Percentiles rank a stretch among this genome's conserved stretches.
Evolutionary conservation across 2,113 vertebrate species (phyloP).

Genomic region (Oxyruncus cristatus): DNA sequence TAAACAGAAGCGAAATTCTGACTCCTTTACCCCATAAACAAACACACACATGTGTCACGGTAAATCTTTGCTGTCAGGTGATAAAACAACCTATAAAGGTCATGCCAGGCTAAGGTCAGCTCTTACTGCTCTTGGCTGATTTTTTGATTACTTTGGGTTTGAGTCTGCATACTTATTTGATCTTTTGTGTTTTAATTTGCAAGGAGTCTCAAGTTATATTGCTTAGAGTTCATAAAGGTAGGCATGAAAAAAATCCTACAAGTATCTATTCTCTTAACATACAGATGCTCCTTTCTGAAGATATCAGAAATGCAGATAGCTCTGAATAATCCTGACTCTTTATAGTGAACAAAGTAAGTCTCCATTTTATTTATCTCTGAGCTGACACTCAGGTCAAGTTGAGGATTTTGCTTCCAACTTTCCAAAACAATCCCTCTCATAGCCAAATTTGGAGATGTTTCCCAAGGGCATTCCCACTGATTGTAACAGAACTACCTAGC

Average conservation of each 20-base stretch:
- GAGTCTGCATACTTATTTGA: background rate
- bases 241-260: background rate
- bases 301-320: background rate
- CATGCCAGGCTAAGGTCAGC: background rate
- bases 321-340: background rate
- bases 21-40: background rate
- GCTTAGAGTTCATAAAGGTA: background rate
- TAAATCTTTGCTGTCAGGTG: background rate
- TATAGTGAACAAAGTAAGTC: background rate
- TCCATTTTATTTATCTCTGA: background rate
- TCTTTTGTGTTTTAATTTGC: background rate
- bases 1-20: background rate
- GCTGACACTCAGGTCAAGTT: background rate
- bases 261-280: background rate
- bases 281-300: background rate
- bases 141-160: background rate
- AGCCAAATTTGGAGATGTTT: slow-evolving; percentile 11
- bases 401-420: slow-evolving; percentile 27
- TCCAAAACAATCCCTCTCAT: background rate
- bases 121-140: background rate
- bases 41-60: background rate
- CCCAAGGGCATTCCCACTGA: background rate
- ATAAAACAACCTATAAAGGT: background rate
- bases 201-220: background rate
- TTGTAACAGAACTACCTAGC: background rate